Conservation (phyloP, 2,797 vertebrate genomes). For the Centropyge bicolor region DNA sequence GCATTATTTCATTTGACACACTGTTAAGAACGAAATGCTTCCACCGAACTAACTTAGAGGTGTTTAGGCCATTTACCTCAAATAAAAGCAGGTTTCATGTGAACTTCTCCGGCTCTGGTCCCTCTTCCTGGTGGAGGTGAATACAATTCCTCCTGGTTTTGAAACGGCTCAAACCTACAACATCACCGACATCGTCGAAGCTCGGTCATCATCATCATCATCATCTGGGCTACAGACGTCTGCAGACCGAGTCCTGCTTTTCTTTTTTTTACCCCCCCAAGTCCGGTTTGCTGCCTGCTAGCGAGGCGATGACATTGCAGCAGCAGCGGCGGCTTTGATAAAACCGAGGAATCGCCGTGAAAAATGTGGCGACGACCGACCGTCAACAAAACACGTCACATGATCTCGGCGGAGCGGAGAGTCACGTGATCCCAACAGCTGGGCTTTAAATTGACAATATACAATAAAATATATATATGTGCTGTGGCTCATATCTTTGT, state of each 20-base stretch:
- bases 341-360: conserved; percentile 52
- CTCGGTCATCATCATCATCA: conserved; percentile 21
- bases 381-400: conserved; percentile 84
- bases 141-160: conserved; percentile 64
- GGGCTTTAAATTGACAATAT: neutral
- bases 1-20: neutral
- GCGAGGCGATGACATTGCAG: conserved; percentile 81
- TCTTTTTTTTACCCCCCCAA: neutral
- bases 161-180: conserved; percentile 23
- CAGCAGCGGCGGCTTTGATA: conserved; percentile 41
- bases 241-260: neutral
- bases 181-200: conserved; percentile 49
- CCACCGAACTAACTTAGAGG: accelerated
- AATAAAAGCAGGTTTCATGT: conserved; percentile 42
- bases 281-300: conserved; percentile 50
- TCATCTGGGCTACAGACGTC: conserved; percentile 10
- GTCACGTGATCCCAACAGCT: conserved; percentile 77
- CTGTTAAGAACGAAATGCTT: too few relatives aligned
- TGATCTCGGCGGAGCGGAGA: conserved; percentile 45
- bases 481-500: neutral
- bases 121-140: conserved; percentile 63
- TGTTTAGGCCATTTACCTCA: conserved; percentile 70
- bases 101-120: conserved; percentile 66
- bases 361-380: conserved; percentile 63
- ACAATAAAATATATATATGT: too few relatives aligned